Conservation (phyloP, 1,140 invertebrate genomes). For the Copidosoma floridanum region DNA sequence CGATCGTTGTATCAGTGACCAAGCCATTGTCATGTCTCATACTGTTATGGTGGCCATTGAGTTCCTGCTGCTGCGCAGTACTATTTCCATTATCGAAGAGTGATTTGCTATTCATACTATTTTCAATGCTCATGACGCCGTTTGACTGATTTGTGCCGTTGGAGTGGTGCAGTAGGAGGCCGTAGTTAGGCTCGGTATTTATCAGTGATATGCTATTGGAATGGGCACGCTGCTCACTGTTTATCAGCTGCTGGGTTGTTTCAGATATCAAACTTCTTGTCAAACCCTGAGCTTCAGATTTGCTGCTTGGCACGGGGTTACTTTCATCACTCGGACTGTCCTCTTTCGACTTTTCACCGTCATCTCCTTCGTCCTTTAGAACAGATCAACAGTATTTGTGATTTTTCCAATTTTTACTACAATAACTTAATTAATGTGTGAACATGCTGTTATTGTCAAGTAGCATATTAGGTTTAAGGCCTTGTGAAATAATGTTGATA, state of each 20-base stretch:
- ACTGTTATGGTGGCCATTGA: slow-evolving; percentile 54
- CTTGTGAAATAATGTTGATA: too few species aligned
- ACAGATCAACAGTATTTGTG: not conserved
- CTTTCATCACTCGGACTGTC: slow-evolving; percentile 49
- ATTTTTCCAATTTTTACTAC: too few species aligned
- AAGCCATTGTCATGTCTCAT: slow-evolving; percentile 41
- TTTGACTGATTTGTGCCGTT: slow-evolving; percentile 54
- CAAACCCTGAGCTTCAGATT: slow-evolving; percentile 48
- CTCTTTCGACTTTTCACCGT: slow-evolving; percentile 52
- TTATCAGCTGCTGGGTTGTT: slow-evolving; percentile 52
- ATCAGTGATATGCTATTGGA: slow-evolving; percentile 40
- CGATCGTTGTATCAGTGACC: slow-evolving; percentile 51
- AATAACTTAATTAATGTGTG: not conserved
- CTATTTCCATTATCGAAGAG: slow-evolving; percentile 51
- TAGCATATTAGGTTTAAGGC: too few species aligned
- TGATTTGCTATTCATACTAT: slow-evolving; percentile 41
- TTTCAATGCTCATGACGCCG: slow-evolving; percentile 47
- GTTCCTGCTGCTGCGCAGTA: slow-evolving; percentile 44
- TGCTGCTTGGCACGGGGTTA: slow-evolving; percentile 41
- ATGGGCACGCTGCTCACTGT: slow-evolving; percentile 46
- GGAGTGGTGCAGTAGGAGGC: slow-evolving; percentile 48
- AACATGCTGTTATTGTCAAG: not conserved
- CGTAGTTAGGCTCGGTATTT: slow-evolving; percentile 20
- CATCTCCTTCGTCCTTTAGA: slow-evolving; percentile 45
- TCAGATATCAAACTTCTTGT: slow-evolving; percentile 53